Conservation (phyloP, 2,888 invertebrate species). For the Sceliomorpha sp. region DNA sequence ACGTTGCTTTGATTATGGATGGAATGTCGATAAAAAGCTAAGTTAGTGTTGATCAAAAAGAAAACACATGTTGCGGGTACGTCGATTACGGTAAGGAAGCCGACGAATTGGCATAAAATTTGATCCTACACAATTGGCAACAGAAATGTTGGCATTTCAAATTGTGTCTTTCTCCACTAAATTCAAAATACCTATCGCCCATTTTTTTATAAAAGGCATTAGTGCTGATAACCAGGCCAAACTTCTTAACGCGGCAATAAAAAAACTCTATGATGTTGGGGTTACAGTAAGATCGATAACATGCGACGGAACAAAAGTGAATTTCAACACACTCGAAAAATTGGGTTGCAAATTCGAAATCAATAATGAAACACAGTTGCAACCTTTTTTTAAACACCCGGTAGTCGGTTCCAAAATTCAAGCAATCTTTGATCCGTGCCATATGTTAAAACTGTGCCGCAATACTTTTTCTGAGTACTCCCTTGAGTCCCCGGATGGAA, state of each 20-base stretch:
- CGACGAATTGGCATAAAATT: slow-evolving; percentile 14
- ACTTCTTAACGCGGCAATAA: slow-evolving; percentile 9
- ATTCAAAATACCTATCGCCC: slow-evolving; percentile 27
- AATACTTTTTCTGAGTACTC: slow-evolving; percentile 15
- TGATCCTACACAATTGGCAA: slow-evolving; percentile 14
- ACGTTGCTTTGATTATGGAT: too few species aligned
- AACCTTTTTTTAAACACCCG: slow-evolving; percentile 25
- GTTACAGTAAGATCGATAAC: slow-evolving; percentile 21
- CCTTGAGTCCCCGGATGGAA: slow-evolving; percentile 12
- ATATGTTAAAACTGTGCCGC: slow-evolving; percentile 28
- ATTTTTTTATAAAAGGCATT: slow-evolving; percentile 20
- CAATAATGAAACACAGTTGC: too few species aligned
- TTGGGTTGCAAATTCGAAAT: slow-evolving; percentile 8
- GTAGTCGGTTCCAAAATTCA: slow-evolving; percentile 13
- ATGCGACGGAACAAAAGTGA: slow-evolving; percentile 18
- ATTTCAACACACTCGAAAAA: slow-evolving; percentile 18
- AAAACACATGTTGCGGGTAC: slow-evolving; percentile 11
- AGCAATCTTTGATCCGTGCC: slow-evolving; percentile 28
- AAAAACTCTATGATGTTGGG: slow-evolving; percentile 17
- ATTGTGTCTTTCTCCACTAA: slow-evolving; percentile 20
- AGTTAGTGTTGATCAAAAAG: slow-evolving; percentile 15
- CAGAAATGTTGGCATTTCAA: slow-evolving; percentile 34
- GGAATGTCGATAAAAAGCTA: slow-evolving; percentile 17
- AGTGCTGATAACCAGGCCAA: slow-evolving; percentile 5
- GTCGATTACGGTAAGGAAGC: slow-evolving; percentile 22